Evolutionary conservation across 1,140 invertebrate genomes (phyloP), one percentile per base, ranked within the genome.

Genomic region (Scaptomyza montana): DNA sequence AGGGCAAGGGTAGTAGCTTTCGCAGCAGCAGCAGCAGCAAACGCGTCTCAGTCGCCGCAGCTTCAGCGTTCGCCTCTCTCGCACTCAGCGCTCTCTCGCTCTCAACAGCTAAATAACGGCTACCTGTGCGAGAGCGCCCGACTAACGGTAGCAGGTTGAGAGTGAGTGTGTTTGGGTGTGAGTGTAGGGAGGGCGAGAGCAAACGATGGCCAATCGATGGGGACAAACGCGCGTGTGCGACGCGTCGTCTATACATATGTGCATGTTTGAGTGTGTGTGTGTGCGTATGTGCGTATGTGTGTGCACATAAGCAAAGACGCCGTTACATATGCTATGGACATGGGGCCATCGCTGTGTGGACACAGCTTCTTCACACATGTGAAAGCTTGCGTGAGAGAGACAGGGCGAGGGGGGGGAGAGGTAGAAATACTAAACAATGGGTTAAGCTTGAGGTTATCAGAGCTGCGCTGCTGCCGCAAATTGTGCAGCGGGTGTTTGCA

Each of bases 161-260:
- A 54, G 62, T 47, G 36, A 25, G 3, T 9, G 33, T 36, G 33
- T 36, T 7, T 36, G 51, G 4, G 56, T 19, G 46, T 25, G 21
- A 25, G 21, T 25, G 21, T 25, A 12, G 10, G 28, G 56, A 21
- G 75, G 66, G 63, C 61, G 81, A 87, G 82, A 86, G 82, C 74
- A 43, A 9, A 59, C 80, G 80, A 78, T 74, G 80, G 80, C 82
- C 82, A 86, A 86, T 86, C 82, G 82, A 87, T 86, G 82, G 65
- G 64, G 66, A 36, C 75, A 71, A 87, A 78, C 66, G 82, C 82
- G 82, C 82, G 78, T 86, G 82, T 86, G 82, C 82, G 82, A 51
- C 43, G 33, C 55, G 45, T 19, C 55, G 57, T 50, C 62, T 21
- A 43, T 68, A n/a, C 16, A 16, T 16, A 16, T 16, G 16, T 16